Conservation (phyloP, 2,888 invertebrate species). For the Meandrusa payeni region DNA sequence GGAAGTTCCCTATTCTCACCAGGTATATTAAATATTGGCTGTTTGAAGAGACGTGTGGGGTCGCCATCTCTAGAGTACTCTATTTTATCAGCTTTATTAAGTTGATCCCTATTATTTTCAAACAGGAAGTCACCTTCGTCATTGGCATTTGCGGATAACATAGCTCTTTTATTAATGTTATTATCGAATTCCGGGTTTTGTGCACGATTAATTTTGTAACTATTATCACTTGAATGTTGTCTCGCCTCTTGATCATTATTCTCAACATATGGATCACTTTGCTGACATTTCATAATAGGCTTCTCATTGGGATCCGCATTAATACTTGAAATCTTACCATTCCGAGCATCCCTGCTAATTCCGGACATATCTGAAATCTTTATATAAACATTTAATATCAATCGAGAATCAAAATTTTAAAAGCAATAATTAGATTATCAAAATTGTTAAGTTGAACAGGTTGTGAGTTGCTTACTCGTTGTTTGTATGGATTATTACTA, state of each 20-base stretch:
- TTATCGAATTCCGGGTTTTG: slow-evolving; percentile 33
- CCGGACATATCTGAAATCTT: slow-evolving; percentile 42
- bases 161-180: slow-evolving; percentile 37
- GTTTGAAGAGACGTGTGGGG: slow-evolving; percentile 38
- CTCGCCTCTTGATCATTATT: slow-evolving; percentile 20
- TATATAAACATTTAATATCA: slow-evolving; percentile 6
- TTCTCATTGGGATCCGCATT: slow-evolving; percentile 22
- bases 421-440: slow-evolving; percentile 14
- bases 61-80: slow-evolving; percentile 40
- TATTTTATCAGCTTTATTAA: slow-evolving; percentile 28
- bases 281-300: slow-evolving; percentile 5
- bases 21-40: slow-evolving; percentile 43
- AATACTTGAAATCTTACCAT: slow-evolving; percentile 30
- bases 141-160: slow-evolving; percentile 32
- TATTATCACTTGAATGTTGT: slow-evolving; percentile 35
- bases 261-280: slow-evolving; percentile 16
- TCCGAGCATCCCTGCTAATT: slow-evolving; percentile 34
- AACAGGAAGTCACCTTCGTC: slow-evolving; percentile 46
- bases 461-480: slow-evolving; percentile 7
- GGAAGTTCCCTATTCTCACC: slow-evolving; percentile 39
- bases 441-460: slow-evolving; percentile 9
- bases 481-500: slow-evolving; percentile 20
- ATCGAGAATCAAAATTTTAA: background rate
- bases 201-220: slow-evolving; percentile 31
- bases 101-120: slow-evolving; percentile 37